Conservation (phyloP, 1,140 invertebrate genomes). For the Camponotus vicinus region DNA sequence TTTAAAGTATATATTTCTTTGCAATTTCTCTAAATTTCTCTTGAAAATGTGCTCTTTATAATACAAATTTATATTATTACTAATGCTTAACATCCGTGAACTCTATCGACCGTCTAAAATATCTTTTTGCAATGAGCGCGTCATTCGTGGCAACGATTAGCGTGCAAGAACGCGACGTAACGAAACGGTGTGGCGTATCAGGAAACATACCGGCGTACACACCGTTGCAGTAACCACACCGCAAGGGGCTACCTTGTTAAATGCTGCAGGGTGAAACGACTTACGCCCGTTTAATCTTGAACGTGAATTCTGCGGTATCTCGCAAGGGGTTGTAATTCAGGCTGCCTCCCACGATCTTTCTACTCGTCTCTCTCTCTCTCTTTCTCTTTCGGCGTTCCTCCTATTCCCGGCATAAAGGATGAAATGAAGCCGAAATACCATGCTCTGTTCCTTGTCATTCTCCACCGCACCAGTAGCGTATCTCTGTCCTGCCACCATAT, state of each 20-base stretch:
- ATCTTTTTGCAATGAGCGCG: background rate
- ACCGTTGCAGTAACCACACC: conserved; percentile 37
- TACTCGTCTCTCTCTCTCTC: background rate
- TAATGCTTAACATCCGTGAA: background rate
- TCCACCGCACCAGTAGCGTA: conserved; percentile 49
- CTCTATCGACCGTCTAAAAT: background rate
- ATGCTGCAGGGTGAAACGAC: conserved; percentile 80
- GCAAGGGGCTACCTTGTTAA: conserved; percentile 73
- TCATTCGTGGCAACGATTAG: conserved; percentile 22
- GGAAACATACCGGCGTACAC: conserved; percentile 16
- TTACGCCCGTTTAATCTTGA: conserved; percentile 86
- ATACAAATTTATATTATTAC: background rate
- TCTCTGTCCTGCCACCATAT: conserved; percentile 49
- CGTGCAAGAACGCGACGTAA: conserved; percentile 2
- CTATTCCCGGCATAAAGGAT: conserved; percentile 75
- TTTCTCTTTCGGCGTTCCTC: conserved; percentile 28
- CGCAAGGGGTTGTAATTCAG: conserved; percentile 85
- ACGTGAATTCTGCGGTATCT: conserved; percentile 85
- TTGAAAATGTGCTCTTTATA: background rate
- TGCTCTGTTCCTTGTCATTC: conserved; percentile 70
- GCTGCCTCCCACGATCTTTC: conserved; percentile 56
- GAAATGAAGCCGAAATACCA: conserved; percentile 84
- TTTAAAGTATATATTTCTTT: background rate
- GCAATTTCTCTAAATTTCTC: background rate
- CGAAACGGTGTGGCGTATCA: background rate